A percentile compares a stretch with the other conserved stretches of the same genome.
Conservation (phyloP, 2,113 vertebrate genomes). For the Neotoma lepida region DNA sequence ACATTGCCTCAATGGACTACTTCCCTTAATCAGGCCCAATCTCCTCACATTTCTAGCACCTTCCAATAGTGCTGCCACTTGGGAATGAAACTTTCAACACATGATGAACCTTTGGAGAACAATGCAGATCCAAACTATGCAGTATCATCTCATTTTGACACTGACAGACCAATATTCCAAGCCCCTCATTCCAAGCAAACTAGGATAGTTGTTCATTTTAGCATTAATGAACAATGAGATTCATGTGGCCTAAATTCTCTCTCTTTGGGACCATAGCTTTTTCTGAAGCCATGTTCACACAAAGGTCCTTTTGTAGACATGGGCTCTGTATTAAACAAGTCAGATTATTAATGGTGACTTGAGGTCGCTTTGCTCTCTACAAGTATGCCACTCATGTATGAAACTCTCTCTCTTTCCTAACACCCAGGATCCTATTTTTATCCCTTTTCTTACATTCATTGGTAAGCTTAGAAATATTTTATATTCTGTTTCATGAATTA, state of each 20-base stretch:
- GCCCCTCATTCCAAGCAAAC: not conserved
- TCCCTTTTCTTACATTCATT: slow-evolving; percentile 15
- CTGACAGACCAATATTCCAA: not conserved
- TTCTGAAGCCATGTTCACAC: slow-evolving; percentile 2
- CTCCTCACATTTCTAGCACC: not conserved
- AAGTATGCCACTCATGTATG: not conserved
- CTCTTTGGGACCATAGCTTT: not conserved
- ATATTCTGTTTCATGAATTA: slow-evolving; percentile 38
- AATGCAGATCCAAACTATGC: not conserved
- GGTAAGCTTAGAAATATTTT: slow-evolving; percentile 11
- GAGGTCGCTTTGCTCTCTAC: slow-evolving; percentile 27
- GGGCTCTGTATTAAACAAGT: not conserved
- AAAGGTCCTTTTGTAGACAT: not conserved
- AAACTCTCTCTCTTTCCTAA: slow-evolving; percentile 51
- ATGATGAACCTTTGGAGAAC: not conserved
- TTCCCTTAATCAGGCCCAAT: not conserved
- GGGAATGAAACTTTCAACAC: not conserved
- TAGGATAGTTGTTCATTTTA: not conserved
- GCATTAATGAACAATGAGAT: not conserved
- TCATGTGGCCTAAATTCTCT: not conserved
- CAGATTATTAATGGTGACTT: slow-evolving; percentile 22
- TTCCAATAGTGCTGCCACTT: not conserved
- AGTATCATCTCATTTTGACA: not conserved
- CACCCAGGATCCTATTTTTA: slow-evolving; percentile 12
- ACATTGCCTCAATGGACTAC: not conserved